Conservation (phyloP, 2,888 invertebrate species). For the Troilus luridus region DNA sequence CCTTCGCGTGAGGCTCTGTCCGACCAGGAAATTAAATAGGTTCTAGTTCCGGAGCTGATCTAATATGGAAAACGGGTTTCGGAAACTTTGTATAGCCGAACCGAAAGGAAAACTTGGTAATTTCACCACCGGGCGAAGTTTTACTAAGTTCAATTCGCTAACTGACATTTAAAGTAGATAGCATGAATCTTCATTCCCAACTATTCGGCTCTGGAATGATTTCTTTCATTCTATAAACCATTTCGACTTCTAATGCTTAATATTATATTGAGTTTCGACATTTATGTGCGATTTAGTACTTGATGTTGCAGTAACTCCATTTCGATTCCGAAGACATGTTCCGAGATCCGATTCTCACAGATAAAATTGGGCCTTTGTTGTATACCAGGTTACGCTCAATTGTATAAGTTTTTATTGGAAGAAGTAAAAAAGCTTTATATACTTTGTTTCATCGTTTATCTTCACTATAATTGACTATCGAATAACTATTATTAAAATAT, state of each 20-base stretch:
- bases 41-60: neutral
- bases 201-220: neutral
- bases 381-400: neutral
- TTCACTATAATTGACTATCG: too few species aligned
- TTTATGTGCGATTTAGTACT: neutral
- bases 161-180: slow-evolving; percentile 43
- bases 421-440: too few species aligned
- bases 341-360: neutral
- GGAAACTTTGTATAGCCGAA: slow-evolving; percentile 35
- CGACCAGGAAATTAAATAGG: slow-evolving; percentile 36
- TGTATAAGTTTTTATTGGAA: too few species aligned
- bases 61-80: slow-evolving; percentile 21
- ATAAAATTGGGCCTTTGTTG: neutral
- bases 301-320: neutral
- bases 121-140: slow-evolving; percentile 11
- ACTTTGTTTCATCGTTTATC: too few species aligned
- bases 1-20: slow-evolving; percentile 30
- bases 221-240: slow-evolving; percentile 12
- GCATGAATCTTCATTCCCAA: slow-evolving; percentile 25
- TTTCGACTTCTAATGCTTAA: neutral
- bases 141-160: slow-evolving; percentile 1
- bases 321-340: neutral
- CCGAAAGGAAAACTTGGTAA: slow-evolving; percentile 12
- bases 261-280: neutral
- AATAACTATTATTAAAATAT: too few species aligned